These are phyloP conservation scores for Bombyx mandarina DNA, from an alignment of 1,140 invertebrate species.

Conservation along the genomic window DNA sequence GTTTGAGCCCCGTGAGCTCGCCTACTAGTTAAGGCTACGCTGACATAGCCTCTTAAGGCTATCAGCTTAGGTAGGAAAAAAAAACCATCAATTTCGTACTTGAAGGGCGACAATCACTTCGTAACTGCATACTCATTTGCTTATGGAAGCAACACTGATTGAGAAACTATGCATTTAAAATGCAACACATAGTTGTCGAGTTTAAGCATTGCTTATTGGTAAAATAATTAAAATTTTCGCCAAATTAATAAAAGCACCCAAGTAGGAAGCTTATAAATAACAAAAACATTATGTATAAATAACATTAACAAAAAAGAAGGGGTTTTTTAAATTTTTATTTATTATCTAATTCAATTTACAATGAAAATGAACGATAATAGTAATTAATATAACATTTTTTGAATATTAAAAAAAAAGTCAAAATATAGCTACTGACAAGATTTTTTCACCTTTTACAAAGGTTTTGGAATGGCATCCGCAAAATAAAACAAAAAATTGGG, in stretches of 20 bases:
- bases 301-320: background rate
- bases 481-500: constrained; percentile 13
- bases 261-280: background rate
- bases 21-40: too few relatives aligned
- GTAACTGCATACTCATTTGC: too few relatives aligned
- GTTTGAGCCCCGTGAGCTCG: too few relatives aligned
- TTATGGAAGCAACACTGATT: background rate
- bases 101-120: too few relatives aligned
- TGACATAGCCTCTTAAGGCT: too few relatives aligned
- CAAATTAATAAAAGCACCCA: too few relatives aligned
- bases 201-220: too few relatives aligned
- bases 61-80: too few relatives aligned
- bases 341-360: constrained; percentile 60
- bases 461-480: constrained; percentile 58
- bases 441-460: constrained; percentile 59
- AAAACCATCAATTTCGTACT: too few relatives aligned
- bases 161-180: too few relatives aligned
- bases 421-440: constrained; percentile 63
- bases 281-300: background rate
- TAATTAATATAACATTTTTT: constrained; percentile 39
- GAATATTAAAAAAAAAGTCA: constrained; percentile 39
- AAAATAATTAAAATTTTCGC: too few relatives aligned
- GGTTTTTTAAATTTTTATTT: constrained; percentile 41
- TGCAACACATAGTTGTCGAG: too few relatives aligned
- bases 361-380: constrained; percentile 36